Conservation (phyloP, 2,797 vertebrate genomes). For the Neopelma chrysocephalum region DNA sequence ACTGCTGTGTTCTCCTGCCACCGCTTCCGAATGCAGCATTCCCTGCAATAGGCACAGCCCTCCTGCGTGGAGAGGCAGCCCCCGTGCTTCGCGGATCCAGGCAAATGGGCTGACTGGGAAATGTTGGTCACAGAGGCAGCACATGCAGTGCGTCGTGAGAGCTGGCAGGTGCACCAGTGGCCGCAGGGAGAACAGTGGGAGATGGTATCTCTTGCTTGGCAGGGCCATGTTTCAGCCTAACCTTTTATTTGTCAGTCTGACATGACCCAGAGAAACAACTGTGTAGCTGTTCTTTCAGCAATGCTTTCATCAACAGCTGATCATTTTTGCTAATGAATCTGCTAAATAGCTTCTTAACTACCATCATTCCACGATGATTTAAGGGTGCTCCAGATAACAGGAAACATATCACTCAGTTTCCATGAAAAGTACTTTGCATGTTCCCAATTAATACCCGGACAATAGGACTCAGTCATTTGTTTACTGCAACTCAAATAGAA, state of each 20-base stretch:
- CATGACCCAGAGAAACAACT: conserved; percentile 16
- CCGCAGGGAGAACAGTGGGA: conserved; percentile 36
- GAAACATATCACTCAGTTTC: neutral
- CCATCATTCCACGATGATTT: neutral
- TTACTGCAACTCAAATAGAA: neutral
- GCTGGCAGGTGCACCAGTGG: conserved; percentile 69
- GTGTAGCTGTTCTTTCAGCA: neutral
- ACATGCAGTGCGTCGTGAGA: conserved; percentile 6
- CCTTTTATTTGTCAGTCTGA: conserved; percentile 34
- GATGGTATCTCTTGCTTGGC: neutral
- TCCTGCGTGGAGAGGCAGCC: conserved; percentile 40
- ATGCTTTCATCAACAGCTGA: neutral
- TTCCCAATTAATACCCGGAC: neutral
- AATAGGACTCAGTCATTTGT: neutral
- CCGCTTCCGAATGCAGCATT: conserved; percentile 63
- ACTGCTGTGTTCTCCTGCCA: conserved; percentile 31
- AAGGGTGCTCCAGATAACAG: neutral
- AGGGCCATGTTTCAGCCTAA: conserved; percentile 7
- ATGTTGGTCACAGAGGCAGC: conserved; percentile 31
- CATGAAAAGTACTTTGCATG: neutral
- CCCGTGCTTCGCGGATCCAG: conserved; percentile 52
- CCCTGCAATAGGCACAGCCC: conserved; percentile 52
- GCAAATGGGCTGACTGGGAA: conserved; percentile 50
- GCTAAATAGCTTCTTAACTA: neutral
- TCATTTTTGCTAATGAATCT: neutral